These are phyloP conservation scores for Ptychochromis oligacanthus DNA, from an alignment of 2,113 vertebrate genomes.

Conservation along the genomic window DNA sequence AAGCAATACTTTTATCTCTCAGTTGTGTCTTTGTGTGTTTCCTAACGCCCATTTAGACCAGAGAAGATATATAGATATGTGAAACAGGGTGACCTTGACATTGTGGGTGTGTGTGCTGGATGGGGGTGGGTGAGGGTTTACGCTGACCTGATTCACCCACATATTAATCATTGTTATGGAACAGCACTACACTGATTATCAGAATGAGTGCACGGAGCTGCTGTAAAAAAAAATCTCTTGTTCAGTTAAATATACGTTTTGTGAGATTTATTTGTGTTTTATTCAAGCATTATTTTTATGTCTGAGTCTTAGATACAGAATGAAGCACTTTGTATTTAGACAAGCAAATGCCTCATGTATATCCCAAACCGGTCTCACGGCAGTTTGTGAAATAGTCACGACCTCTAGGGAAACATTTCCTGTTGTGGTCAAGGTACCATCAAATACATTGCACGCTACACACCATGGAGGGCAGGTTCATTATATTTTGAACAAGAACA, in stretches of 20 bases:
- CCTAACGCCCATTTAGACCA: conserved; percentile 42
- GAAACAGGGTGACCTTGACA: conserved; percentile 68
- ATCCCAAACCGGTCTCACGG: too few species aligned
- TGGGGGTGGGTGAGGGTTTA: conserved; percentile 28
- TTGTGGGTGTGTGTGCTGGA: conserved; percentile 28
- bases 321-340: too few species aligned
- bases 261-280: not conserved
- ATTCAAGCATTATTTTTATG: too few species aligned
- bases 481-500: not conserved
- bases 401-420: not conserved
- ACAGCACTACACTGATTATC: not conserved
- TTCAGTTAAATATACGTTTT: not conserved
- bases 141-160: conserved; percentile 17
- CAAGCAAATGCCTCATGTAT: too few species aligned
- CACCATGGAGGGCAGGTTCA: not conserved
- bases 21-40: conserved; percentile 56
- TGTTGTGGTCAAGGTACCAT: not conserved
- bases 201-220: conserved; percentile 5
- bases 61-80: conserved; percentile 66
- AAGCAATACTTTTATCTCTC: conserved; percentile 49
- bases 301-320: too few species aligned
- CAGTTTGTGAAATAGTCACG: too few species aligned
- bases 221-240: not conserved
- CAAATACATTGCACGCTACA: not conserved
- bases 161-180: conserved; percentile 38